Conservation (phyloP, 2,797 vertebrate species). For the Neosilurus mollespiculum region DNA sequence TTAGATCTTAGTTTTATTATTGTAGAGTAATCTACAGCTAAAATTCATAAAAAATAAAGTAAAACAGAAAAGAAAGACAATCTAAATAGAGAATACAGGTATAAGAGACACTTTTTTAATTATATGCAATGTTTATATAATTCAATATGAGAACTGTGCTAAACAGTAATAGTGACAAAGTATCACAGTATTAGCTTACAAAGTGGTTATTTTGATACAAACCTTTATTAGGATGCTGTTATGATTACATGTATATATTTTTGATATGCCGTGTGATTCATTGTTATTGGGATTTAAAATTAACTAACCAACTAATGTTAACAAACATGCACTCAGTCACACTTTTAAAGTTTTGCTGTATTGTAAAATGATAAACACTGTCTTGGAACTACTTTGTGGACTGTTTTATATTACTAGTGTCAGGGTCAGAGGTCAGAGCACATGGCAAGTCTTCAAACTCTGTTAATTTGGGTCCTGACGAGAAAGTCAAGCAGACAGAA, state of each 20-base stretch:
- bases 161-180: not conserved
- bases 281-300: not conserved
- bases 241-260: not conserved
- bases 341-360: not conserved
- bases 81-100: not conserved
- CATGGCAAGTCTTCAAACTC: conserved; percentile 39
- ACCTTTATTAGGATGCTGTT: not conserved
- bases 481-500: conserved; percentile 55
- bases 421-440: conserved; percentile 50
- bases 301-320: not conserved
- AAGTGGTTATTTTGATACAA: not conserved
- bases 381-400: not conserved
- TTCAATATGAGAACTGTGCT: not conserved
- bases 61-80: no score
- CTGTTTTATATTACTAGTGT: not conserved
- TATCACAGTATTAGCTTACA: not conserved
- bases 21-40: not conserved
- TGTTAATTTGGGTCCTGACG: conserved; percentile 52
- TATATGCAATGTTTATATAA: not conserved
- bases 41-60: not conserved
- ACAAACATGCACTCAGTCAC: not conserved
- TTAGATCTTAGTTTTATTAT: not conserved
- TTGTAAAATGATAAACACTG: not conserved
- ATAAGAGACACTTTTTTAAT: not conserved
- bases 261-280: not conserved